Evolutionary conservation across 2,888 invertebrate species (phyloP).

Genomic region (Caenorhabditis becei): DNA sequence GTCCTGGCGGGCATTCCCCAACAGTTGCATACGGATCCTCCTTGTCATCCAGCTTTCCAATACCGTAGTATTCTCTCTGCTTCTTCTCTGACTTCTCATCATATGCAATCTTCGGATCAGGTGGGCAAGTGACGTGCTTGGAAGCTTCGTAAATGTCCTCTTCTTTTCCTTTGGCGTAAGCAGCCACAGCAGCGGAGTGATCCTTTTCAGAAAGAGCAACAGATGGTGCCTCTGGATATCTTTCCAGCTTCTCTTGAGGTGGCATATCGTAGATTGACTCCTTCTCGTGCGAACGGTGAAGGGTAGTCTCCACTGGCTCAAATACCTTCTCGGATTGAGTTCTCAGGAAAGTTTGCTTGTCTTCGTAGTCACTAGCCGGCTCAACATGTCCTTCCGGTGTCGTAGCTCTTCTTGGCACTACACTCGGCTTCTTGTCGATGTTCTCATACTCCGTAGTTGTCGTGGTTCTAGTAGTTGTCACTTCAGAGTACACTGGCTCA

Average conservation of each 20-base stretch:
- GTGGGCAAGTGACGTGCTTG: slow-evolving; percentile 14
- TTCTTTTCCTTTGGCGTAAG: slow-evolving; percentile 34
- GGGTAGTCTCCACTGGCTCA: slow-evolving; percentile 42
- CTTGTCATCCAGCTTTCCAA: slow-evolving; percentile 9
- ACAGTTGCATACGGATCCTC: slow-evolving; percentile 19
- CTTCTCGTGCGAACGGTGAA: slow-evolving; percentile 66
- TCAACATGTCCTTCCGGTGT: slow-evolving; percentile 61
- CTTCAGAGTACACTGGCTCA: slow-evolving; percentile 64
- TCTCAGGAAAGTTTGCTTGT: slow-evolving; percentile 58
- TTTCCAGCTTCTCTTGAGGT: slow-evolving; percentile 58
- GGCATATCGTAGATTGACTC: slow-evolving; percentile 70
- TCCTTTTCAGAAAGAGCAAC: slow-evolving; percentile 34
- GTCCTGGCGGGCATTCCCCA: slow-evolving; percentile 42
- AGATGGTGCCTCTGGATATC: slow-evolving; percentile 37
- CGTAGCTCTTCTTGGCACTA: slow-evolving; percentile 54
- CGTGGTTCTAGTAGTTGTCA: slow-evolving; percentile 63
- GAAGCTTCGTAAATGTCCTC: slow-evolving; percentile 50
- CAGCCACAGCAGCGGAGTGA: slow-evolving; percentile 13
- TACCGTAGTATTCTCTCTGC: not conserved
- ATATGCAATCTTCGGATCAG: slow-evolving; percentile 39
- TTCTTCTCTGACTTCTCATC: slow-evolving; percentile 18
- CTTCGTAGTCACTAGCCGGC: slow-evolving; percentile 40
- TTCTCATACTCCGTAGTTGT: slow-evolving; percentile 64
- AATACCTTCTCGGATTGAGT: slow-evolving; percentile 69
- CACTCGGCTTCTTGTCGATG: slow-evolving; percentile 54